A percentile compares a stretch with the other conserved stretches of the same genome.
Conservation (phyloP, 2,113 vertebrate species). For the Clupea harengus region DNA sequence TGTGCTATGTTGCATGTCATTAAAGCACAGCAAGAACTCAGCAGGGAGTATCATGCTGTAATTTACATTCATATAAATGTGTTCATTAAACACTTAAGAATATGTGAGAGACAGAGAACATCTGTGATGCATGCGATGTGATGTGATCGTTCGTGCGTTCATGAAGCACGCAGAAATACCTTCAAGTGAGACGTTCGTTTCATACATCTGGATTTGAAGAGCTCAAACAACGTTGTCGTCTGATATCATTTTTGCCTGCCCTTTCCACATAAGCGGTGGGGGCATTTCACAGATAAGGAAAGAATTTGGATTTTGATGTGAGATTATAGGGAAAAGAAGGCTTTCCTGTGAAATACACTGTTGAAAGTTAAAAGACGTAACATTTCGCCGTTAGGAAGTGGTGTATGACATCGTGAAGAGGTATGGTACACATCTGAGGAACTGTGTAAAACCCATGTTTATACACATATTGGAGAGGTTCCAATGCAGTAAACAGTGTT, state of each 20-base stretch:
- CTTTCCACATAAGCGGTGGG: neutral
- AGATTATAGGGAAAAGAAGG: neutral
- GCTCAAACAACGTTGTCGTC: neutral
- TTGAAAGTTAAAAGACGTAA: neutral
- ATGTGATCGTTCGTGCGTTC: neutral
- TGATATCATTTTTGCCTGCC: neutral
- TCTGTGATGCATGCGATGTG: neutral
- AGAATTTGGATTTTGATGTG: neutral
- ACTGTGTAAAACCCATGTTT: neutral
- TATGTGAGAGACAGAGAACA: neutral
- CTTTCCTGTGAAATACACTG: neutral
- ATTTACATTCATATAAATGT: neutral
- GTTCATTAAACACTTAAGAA: neutral
- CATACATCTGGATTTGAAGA: neutral
- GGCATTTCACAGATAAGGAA: neutral
- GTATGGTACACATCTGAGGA: constrained; percentile 1
- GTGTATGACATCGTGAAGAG: neutral
- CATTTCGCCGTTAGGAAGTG: neutral
- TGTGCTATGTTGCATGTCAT: neutral
- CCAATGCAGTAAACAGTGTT: neutral
- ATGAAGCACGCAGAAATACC: neutral
- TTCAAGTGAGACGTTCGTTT: neutral
- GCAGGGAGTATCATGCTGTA: neutral
- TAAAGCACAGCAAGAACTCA: neutral
- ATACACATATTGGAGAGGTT: neutral